Percentiles rank a stretch among this genome's conserved stretches.
Evolutionary conservation across 1,140 invertebrate species (phyloP).

Genomic region (Atopsyche davidsoni): DNA sequence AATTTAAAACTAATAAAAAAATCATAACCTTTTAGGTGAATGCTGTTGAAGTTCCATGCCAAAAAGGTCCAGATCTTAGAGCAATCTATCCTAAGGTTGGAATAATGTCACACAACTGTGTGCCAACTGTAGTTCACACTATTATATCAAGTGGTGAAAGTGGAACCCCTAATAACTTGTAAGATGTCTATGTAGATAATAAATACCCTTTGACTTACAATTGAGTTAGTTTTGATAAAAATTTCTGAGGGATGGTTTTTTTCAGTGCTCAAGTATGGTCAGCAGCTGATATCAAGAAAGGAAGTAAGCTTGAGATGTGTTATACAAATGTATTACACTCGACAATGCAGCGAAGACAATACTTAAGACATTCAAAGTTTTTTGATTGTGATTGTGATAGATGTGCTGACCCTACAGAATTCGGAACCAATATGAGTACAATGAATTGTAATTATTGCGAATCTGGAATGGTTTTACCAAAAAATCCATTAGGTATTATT

Average conservation of each 20-base stretch:
- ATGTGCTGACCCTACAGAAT: constrained; percentile 68
- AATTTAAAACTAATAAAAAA: neutral
- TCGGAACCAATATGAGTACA: constrained; percentile 68
- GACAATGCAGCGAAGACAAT: constrained; percentile 62
- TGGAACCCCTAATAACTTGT: constrained; percentile 25
- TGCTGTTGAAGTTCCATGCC: constrained; percentile 60
- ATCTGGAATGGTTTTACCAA: constrained; percentile 59
- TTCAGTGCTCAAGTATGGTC: constrained; percentile 63
- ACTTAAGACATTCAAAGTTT: constrained; percentile 67
- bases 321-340: constrained; percentile 74
- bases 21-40: constrained; percentile 48
- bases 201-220: too few species aligned
- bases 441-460: constrained; percentile 70
- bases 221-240: too few species aligned
- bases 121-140: constrained; percentile 74
- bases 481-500: constrained; percentile 58
- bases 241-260: too few species aligned
- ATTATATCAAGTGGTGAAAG: constrained; percentile 38
- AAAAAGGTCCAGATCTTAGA: constrained; percentile 56
- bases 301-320: constrained; percentile 59
- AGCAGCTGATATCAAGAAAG: constrained; percentile 56
- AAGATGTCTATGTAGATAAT: constrained; percentile 4
- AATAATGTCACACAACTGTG: constrained; percentile 73
- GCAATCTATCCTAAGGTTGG: constrained; percentile 69
- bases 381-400: constrained; percentile 68